Evolutionary conservation across 1,140 invertebrate genomes (phyloP).

Genomic region (Trissolcus basalis): DNA sequence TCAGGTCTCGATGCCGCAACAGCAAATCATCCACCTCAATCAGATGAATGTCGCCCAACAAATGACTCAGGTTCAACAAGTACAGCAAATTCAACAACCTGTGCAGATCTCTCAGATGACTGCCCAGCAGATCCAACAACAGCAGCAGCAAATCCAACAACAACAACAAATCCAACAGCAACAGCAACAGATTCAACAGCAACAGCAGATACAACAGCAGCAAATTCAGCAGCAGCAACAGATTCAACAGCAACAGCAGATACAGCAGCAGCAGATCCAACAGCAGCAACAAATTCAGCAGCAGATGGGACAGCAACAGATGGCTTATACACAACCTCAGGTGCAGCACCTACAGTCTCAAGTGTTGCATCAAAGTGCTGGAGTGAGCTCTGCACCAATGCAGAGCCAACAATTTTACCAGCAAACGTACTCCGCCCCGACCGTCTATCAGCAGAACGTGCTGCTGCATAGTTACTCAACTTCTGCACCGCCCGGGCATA

Average conservation of each 20-base stretch:
- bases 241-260: slow-evolving; percentile 55
- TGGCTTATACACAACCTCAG: slow-evolving; percentile 63
- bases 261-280: too few relatives aligned
- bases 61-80: slow-evolving; percentile 71
- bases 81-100: slow-evolving; percentile 64
- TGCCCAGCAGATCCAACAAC: slow-evolving; percentile 63
- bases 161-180: slow-evolving; percentile 64
- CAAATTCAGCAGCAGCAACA: slow-evolving; percentile 38
- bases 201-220: slow-evolving; percentile 60
- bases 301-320: slow-evolving; percentile 62
- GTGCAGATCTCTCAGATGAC: slow-evolving; percentile 67
- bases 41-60: slow-evolving; percentile 76
- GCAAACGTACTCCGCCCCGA: slow-evolving; percentile 58
- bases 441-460: slow-evolving; percentile 69
- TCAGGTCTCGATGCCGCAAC: slow-evolving; percentile 74
- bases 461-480: slow-evolving; percentile 74
- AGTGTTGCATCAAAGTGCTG: slow-evolving; percentile 61
- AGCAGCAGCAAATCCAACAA: slow-evolving; percentile 55
- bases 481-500: slow-evolving; percentile 62
- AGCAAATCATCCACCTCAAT: slow-evolving; percentile 72
- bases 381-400: slow-evolving; percentile 61
- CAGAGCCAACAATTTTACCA: slow-evolving; percentile 70
- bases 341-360: slow-evolving; percentile 62
- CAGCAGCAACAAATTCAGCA: slow-evolving; percentile 10
- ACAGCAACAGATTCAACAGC: slow-evolving; percentile 60